Evolutionary conservation across 2,797 vertebrate genomes (phyloP), one percentile per base, ranked within the genome.

Genomic region (Lemur catta): DNA sequence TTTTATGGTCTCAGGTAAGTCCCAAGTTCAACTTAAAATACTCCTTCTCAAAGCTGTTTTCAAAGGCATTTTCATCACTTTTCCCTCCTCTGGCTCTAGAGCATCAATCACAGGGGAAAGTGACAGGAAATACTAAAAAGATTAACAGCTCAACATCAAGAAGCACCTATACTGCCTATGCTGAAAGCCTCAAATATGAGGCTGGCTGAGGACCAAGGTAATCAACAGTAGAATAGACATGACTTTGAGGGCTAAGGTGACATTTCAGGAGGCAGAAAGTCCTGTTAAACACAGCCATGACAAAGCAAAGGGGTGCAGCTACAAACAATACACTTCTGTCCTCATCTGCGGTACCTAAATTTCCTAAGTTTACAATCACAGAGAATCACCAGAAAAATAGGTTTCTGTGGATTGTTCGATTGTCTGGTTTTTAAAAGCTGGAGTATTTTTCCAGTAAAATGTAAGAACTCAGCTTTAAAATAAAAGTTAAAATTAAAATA

Each of bases 91-190:
- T 11, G 57, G 82, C 59, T 91, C 75, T 30, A 52, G 35, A 88
- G 87, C 65, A 90, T 92, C 96, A 52, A 91, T 94, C 86, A 89
- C 14, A 17, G 41, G 26, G 30, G 65, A 86, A 92, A 94, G 75
- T 85, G 94, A 93, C 87, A 91, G 96, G 97, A 98, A 96, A 96
- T 86, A 89, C 95, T 97, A 92, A 96, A 97, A 97, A 93, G 92
- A 95, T 98, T 92, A 96, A 86, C 95, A 94, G 90, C 78, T 91
- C 85, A 59, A 86, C 84, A 84, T 88, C 67, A 50, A 92, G 90
- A 79, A 88, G 93, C 67, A 86, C 88, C 92, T 88, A 52, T 4
- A 69, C 17, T 18, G 72, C 89, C 80, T 20, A 28, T 11, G 89
- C 69, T 3, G 13, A 88, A 84, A 65, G 87, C 59, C 92, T 94